phyloP scores from a whole-genome alignment of 2,113 vertebrate genomes.

The Marcusenius ussheri region DNA sequence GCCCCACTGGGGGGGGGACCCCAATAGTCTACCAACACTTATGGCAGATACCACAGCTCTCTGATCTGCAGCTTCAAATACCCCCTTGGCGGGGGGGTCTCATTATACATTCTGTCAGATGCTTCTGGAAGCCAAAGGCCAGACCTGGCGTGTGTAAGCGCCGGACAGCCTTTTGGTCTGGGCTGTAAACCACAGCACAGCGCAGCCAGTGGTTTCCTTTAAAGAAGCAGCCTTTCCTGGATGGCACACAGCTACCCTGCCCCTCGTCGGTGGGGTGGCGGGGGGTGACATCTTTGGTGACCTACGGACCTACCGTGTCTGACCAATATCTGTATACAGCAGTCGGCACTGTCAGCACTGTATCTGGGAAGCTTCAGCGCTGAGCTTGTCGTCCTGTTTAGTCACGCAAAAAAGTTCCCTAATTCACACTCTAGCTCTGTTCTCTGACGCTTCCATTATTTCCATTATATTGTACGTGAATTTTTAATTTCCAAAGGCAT shows the following conservation, averaged over 20 bases:
- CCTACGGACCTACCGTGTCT: neutral
- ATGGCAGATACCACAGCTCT: constrained; percentile 1
- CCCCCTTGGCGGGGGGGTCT: constrained; percentile 20
- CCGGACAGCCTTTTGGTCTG: neutral
- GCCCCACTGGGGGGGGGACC: neutral
- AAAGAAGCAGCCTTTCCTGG: neutral
- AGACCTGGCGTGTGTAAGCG: neutral
- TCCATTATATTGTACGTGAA: neutral
- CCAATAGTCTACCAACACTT: neutral
- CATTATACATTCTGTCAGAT: constrained; percentile 41
- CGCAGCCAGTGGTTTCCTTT: neutral
- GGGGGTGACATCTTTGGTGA: neutral
- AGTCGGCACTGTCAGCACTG: neutral
- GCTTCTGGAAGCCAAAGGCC: neutral
- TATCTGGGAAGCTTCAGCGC: neutral
- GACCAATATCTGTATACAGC: neutral
- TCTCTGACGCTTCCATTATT: neutral
- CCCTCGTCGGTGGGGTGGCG: neutral
- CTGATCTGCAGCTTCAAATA: constrained; percentile 34
- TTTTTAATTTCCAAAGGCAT: neutral
- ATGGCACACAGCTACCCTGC: neutral
- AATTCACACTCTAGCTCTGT: neutral
- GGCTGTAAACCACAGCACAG: neutral
- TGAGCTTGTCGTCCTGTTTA: neutral
- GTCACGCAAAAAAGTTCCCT: neutral